Evolutionary conservation across 2,888 invertebrate species (phyloP), one percentile per base, ranked within the genome.

Genomic region (Tridacna crocea): DNA sequence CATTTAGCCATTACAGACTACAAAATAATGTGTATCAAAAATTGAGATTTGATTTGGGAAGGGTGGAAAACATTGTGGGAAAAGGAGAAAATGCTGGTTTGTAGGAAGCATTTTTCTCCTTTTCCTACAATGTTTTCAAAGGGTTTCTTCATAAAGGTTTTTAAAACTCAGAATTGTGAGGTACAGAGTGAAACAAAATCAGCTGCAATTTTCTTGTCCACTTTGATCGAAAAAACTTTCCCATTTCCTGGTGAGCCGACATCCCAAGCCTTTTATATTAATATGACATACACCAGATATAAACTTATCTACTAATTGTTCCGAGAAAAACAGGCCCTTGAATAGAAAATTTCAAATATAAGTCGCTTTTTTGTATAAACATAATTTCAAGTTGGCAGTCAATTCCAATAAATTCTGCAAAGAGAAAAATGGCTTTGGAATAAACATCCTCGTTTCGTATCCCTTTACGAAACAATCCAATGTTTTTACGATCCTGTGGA

Each of bases 291-390:
- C 61, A 51, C 81, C 84, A 84, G 84, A 84, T 79, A 81, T 84
- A 84, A 84, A 84, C 78, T 74, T 78, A 81, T 77, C 77, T 81
- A 76, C 81, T 84, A 84, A 84, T 84, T 84, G 79, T 81, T 79
- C 76, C 55, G 70, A 2, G 27, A 76, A 81, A 84, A 84, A 84
- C 65, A 58, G n/a, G 60, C 78, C 68, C 72, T 70, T 73, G 60
- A 65, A 73, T 55, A 79, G 79, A 79, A 81, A 70, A 79, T 79
- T 77, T 81, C 79, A 84, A 84, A 81, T 79, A 84, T 81, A 81
- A 84, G 76, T 79, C 77, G 58, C 51, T 27, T 73, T 66, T 74
- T 84, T 48, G 70, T 65, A 72, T 84, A 84, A 84, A 84, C 84
- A 84, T 79, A 77, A 79, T 82, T 84, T 77, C 36, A 77, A 72